Evolutionary conservation across 2,888 invertebrate species (phyloP), one percentile per base, ranked within the genome.

Genomic region (Apodemia zela): DNA sequence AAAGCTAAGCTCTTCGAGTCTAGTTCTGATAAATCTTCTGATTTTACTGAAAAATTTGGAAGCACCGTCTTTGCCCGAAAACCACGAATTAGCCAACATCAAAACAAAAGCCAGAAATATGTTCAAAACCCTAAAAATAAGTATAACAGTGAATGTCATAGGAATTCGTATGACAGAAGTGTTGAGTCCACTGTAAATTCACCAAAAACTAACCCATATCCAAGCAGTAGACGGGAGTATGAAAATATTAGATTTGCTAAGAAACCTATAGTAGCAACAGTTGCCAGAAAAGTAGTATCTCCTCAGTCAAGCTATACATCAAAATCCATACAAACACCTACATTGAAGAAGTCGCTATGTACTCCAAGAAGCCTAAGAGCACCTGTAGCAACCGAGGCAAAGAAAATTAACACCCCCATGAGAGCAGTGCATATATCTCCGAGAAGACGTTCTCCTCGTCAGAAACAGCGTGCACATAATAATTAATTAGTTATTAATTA

Each of bases 1-100:
- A 96, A 96, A 86, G 96, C 96, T 0, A 95, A 94, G 77, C 85
- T 96, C 29, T 97, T 96, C 74, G 95, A 96, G 77, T 89, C 85
- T 13, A 89, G 91, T 72, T 92, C 92, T 0, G 92, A 92, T 69
- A 89, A 81, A 68, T 92, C 92, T 1, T 87, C 91, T 1, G 92
- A 92, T 63, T 75, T 65, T 65, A 80, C 80, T 47, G 87, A 90
- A 35, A 85, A 81, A 69, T 67, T 71, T 8, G 74, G 74, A 25
- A 79, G 82, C 54, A 72, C 78, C 5, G 87, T 85, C 15, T 92
- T 92, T 67, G 92, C 92, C 1, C 83, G 92, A 70, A 84, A 80
- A 68, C 92, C 92, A 11, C 79, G 91, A 73, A 63, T 80, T 1
- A 76, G 73, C n/a, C 83, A 81, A 65, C 77, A 75, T 62, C 78